Evolutionary conservation across 2,797 vertebrate genomes (phyloP), one percentile per base, ranked within the genome.

Genomic region (Lindbergichthys nudifrons): DNA sequence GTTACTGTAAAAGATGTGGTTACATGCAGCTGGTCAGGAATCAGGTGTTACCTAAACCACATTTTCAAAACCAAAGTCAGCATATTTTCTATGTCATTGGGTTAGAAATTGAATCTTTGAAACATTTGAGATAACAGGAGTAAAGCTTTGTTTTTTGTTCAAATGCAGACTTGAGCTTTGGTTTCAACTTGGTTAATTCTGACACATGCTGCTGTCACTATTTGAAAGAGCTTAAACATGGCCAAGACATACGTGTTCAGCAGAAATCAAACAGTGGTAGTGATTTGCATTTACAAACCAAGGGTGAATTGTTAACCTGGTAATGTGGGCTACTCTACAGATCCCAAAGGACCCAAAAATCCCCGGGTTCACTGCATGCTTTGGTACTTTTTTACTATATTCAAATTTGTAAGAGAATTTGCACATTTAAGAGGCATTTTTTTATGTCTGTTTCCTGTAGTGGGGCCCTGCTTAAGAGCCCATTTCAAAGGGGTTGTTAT

Each of bases 121-220:
- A 0, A 26, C 32, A 8, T 36, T 36, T 36, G 32, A 36, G 32
- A 36, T 36, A 36, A 36, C 32, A 2, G 32, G 32, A 36, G 30
- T 30, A 30, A 30, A 30, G 30, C 7, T 36, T 36, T 5, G 26
- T 26, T 26, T 5, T 9, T 36, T 36, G 32, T 36, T 36, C 32
- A 1, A 6, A 36, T 16, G 21, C 39, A 14, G n/a, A 45, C 46
- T 14, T 10, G 5, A 11, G 0, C 23, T 67, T 70, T 21, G 18
- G 42, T 67, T 79, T 73, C 10, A 56, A 32, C 58, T 75, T 57
- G 2, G 8, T 15, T 12, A 3, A 36, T 43, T 53, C 50, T 6
- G 50, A 14, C 21, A 4, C 32, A 9, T 36, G 30, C 26, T 19
- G 47, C 11, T 3, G 5, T 41, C 9, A 16, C 23, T 42, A n/a